Base-by-base conservation (phyloP, 2,888 invertebrate species). In the Apamea epomidion region DNA sequence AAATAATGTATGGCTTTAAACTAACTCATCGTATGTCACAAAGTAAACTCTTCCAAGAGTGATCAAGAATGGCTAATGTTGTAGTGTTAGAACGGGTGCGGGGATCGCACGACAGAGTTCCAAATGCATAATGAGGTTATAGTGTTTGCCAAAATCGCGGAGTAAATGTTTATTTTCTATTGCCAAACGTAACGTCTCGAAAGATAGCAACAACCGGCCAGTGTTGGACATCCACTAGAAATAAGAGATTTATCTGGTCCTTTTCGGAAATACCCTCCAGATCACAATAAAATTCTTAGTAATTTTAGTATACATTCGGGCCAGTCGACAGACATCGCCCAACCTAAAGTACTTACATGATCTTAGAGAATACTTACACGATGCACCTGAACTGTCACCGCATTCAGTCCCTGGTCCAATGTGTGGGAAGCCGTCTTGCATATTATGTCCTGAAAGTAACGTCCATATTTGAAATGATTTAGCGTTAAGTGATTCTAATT, bases 401-500 rank as follows among this genome's bases (percentile, higher is more conserved):
- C 48, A 60, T 73, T 83, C 71, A 77, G 83, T 87, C 81, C 80
- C 91, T 93, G 93, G 94, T 93, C 94, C 94, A 77, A 90, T 94
- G 94, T 93, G 89, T 91, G 91, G 91, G 90, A 93, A 94, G 93
- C 97, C 97, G 96, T 96, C 96, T 96, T 94, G 92, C 94, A 92
- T 96, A 94, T 93, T 93, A 94, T 96, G 97, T 96, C 97, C 97
- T 96, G 89, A 94, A 92, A 94, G 88, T 96, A 95, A 96, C 97
- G 97, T 97, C 97, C 97, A 97, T 96, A 95, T 96, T 95, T 94
- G 93, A 94, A 95, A 96, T 96, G 94, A 95, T 96, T 96, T 95
- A 96, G 96, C 94, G 88, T 96, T 96, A 96, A 95, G 96, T 95
- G 91, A 94, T 93, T 93, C 93, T 95, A 92, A 92, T 94, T 95